A percentile compares a stretch with the other conserved stretches of the same genome.
Conservation (phyloP, 1,140 invertebrate genomes). For the Heliconius himera region DNA sequence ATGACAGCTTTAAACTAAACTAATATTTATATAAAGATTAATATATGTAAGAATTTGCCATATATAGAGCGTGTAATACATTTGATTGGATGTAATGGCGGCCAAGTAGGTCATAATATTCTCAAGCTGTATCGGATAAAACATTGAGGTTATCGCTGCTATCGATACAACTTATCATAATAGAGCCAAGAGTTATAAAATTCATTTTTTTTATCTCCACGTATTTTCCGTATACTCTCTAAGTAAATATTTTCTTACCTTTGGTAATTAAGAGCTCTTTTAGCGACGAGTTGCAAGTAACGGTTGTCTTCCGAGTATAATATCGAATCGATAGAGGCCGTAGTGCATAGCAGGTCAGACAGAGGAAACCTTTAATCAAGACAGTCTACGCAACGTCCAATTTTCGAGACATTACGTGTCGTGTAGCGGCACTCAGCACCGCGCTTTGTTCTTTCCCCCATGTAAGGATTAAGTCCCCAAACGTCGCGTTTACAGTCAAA, state of each 20-base stretch:
- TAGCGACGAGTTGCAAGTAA: too few relatives aligned
- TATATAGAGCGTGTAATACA: neutral
- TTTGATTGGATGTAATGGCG: neutral
- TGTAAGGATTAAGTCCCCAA: too few relatives aligned
- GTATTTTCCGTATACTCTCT: neutral
- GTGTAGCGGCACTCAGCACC: too few relatives aligned
- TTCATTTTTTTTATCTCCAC: neutral
- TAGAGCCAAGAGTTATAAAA: neutral
- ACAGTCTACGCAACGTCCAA: neutral
- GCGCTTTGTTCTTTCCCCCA: too few relatives aligned
- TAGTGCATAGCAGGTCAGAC: too few relatives aligned
- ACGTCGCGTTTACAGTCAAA: too few relatives aligned
- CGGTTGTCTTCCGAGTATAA: too few relatives aligned
- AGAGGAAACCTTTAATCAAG: neutral
- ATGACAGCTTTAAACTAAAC: too few relatives aligned
- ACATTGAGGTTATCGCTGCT: slow-evolving; percentile 35
- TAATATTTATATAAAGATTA: neutral
- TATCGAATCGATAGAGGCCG: too few relatives aligned
- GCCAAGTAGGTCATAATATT: slow-evolving; percentile 25
- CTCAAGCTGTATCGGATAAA: slow-evolving; percentile 25
- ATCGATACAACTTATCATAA: slow-evolving; percentile 29
- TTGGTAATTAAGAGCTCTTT: neutral
- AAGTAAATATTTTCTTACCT: neutral
- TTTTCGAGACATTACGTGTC: too few relatives aligned
- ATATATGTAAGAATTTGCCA: neutral